Evolutionary conservation across 2,888 invertebrate genomes (phyloP).

Genomic region (Trichogramma evanescens): DNA sequence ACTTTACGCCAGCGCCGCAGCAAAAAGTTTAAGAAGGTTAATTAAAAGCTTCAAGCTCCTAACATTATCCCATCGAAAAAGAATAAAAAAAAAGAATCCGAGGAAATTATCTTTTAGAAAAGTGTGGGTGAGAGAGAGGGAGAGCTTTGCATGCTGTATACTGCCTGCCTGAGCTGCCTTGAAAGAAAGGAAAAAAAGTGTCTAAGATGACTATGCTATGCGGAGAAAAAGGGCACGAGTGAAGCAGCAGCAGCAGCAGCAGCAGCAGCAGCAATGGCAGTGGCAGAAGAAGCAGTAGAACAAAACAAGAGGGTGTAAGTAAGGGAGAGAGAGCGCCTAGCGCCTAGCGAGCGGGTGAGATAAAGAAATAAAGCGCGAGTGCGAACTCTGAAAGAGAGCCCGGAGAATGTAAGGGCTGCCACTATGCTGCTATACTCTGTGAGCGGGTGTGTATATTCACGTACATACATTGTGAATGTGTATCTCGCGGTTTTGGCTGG

Average conservation of each 20-base stretch:
- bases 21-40: too few relatives aligned
- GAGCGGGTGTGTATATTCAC: too few relatives aligned
- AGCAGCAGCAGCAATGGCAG: neutral
- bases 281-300: neutral
- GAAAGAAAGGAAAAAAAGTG: neutral
- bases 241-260: neutral
- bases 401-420: neutral
- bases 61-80: too few relatives aligned
- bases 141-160: too few relatives aligned
- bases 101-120: too few relatives aligned
- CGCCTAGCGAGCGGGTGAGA: constrained; percentile 8
- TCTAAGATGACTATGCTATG: neutral
- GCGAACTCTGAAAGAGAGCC: constrained; percentile 17
- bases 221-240: neutral
- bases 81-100: too few relatives aligned
- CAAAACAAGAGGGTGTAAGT: neutral
- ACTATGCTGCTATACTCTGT: neutral
- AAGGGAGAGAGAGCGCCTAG: neutral
- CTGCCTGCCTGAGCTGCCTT: too few relatives aligned
- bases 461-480: too few relatives aligned
- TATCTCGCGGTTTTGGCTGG: too few relatives aligned
- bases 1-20: too few relatives aligned
- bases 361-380: constrained; percentile 16
- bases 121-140: too few relatives aligned
- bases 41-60: too few relatives aligned